Base-by-base conservation (phyloP, 2,888 invertebrate genomes). In the Lissonota sp. region DNA sequence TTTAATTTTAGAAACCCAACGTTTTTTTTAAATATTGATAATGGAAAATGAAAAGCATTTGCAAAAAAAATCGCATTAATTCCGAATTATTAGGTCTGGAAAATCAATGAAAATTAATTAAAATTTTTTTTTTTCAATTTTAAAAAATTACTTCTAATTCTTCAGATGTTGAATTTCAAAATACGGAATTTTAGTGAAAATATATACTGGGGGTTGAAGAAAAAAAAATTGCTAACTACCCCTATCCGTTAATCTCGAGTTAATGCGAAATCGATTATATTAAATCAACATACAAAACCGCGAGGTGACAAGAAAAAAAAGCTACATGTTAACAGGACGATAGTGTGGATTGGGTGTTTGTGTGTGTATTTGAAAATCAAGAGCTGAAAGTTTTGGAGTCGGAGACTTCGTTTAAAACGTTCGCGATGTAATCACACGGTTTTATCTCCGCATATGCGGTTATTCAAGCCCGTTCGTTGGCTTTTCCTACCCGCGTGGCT, bases 381-480 rank as follows among this genome's bases (percentile, higher is more conserved):
- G 75, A 62, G 70, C 16, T 66, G 67, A 80, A 77, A 77, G 77
- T 72, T 66, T n/a, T 44, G 8, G 62, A 70, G 57, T 62, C 63
- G 51, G 67, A 72, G 80, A 80, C 76, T 72, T 63, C 80, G 76
- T 77, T 80, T 63, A 63, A 37, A 26, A 1, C 26, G 26, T 3
- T 26, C 26, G 26, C 80, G 80, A 77, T 72, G 57, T 69, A 80
- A 80, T 69, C 72, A 62, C 55, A 80, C 49, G 63, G 63, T 69
- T 67, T 55, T 78, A 66, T 78, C 42, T 80, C 49, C 64, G 14
- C n/a, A 53, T 42, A 12, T 37, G 26, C 14, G 66, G 67, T 76
- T 80, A 80, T 80, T 67, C 76, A 63, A 77, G 69, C 72, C 1
- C 26, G 72, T 72, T 80, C 80, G 66, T 62, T 79, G 55, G 62